Evolutionary conservation across 2,797 vertebrate species (phyloP).

Genomic region (Etheostoma nigrum): DNA sequence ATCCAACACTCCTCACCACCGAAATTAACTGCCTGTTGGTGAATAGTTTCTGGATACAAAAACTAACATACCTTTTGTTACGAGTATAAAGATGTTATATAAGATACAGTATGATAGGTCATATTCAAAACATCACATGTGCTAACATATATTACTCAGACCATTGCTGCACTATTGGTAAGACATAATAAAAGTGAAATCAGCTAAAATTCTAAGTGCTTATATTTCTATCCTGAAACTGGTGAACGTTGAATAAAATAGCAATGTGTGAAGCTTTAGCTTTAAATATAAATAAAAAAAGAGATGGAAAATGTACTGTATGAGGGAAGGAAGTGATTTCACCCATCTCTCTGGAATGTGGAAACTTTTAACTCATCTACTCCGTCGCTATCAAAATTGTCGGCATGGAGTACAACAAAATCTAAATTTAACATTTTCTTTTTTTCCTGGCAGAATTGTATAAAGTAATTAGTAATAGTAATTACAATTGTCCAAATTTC

Average conservation of each 20-base stretch:
- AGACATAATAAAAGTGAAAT: slow-evolving; percentile 82
- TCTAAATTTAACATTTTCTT: slow-evolving; percentile 58
- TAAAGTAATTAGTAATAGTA: slow-evolving; percentile 84
- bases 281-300: slow-evolving; percentile 88
- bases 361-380: slow-evolving; percentile 52
- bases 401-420: slow-evolving; percentile 38
- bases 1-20: slow-evolving; percentile 59
- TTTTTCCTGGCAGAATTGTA: slow-evolving; percentile 65
- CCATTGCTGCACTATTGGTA: slow-evolving; percentile 90
- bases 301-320: slow-evolving; percentile 74
- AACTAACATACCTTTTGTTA: slow-evolving; percentile 72
- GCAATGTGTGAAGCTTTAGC: slow-evolving; percentile 84
- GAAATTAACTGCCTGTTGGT: slow-evolving; percentile 80
- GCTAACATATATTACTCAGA: slow-evolving; percentile 95
- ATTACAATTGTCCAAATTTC: slow-evolving; percentile 90
- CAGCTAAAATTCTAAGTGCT: slow-evolving; percentile 88
- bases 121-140: slow-evolving; percentile 93
- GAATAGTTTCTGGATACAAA: slow-evolving; percentile 85
- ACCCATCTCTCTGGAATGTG: slow-evolving; percentile 73
- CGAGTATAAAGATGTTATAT: slow-evolving; percentile 90
- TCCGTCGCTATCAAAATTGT: slow-evolving; percentile 41
- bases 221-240: slow-evolving; percentile 86
- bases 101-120: slow-evolving; percentile 90
- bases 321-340: slow-evolving; percentile 66
- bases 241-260: slow-evolving; percentile 84